Base-by-base conservation (phyloP, 1,140 invertebrate genomes). In the Penaeus vannamei region DNA sequence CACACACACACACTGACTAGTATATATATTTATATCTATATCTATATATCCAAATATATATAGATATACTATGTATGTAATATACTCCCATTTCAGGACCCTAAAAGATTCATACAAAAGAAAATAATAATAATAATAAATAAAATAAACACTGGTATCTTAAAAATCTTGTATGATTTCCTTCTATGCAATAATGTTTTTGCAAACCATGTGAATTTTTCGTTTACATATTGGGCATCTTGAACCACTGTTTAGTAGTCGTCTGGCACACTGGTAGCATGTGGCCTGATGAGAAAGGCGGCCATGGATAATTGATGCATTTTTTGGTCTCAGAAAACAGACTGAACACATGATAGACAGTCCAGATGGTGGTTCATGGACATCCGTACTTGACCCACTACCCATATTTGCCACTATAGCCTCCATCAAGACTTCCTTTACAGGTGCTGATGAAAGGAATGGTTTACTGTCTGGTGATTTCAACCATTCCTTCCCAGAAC, bases 161-260 rank as follows among this genome's bases (percentile, higher is more conserved):
- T 42, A 42, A 53, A 53, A 53, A 53, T 53, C 53, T 17, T 53
- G 53, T 17, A 53, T 10, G 53, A 53, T 53, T 53, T n/a, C 5
- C 10, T 76, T 1, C 32, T 66, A 87, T 22, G 62, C 86, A 22
- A 88, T 61, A 17, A 89, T 88, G 42, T 90, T 77, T 76, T 91
- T 91, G 42, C 88, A 87, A 5, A 91, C 86, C 83, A 90, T 89
- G 26, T 90, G 86, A 29, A 91, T 91, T 53, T 91, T 91, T 29
- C 91, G 72, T n/a, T 85, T 61, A 46, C 89, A 90, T 17, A 91
- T 82, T 42, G 89, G 91, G 62, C 91, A 91, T 19, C 85, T 62
- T 22, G 81, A 61, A n/a, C 84, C 84, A 53, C 62, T 66, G 59
- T 91, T 85, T 0, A 82, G 84, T 61, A 91, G 88, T 14, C 86